phyloP scores from a whole-genome alignment of 1,140 invertebrate genomes.

The Lasaia peninsularis region DNA sequence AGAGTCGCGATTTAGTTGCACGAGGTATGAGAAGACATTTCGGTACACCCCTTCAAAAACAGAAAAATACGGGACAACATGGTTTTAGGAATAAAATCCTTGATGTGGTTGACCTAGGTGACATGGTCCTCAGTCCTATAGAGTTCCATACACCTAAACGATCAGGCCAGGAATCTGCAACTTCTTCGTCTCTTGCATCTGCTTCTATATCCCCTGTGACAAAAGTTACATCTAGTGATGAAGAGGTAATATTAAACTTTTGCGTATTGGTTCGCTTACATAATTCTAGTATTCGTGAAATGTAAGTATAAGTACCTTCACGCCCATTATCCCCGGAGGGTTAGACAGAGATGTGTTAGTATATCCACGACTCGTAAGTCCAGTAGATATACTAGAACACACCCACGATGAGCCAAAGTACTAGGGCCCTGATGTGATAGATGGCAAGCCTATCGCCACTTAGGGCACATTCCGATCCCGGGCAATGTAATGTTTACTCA shows the following conservation, averaged over 20 bases:
- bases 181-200: constrained; percentile 50
- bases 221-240: constrained; percentile 51
- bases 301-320: too few relatives aligned
- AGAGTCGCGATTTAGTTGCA: constrained; percentile 42
- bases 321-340: too few relatives aligned
- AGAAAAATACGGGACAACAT: constrained; percentile 29
- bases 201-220: constrained; percentile 54
- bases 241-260: constrained; percentile 37
- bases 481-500: too few relatives aligned
- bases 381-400: too few relatives aligned
- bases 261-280: too few relatives aligned
- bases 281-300: too few relatives aligned
- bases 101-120: constrained; percentile 52
- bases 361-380: too few relatives aligned
- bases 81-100: constrained; percentile 59
- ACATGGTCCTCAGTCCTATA: constrained; percentile 59
- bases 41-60: constrained; percentile 51
- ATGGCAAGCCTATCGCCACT: too few relatives aligned
- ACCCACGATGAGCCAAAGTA: too few relatives aligned
- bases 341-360: too few relatives aligned
- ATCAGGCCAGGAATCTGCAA: constrained; percentile 30
- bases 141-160: constrained; percentile 48
- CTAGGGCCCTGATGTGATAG: too few relatives aligned
- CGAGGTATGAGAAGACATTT: constrained; percentile 66
- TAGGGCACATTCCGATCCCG: too few relatives aligned